A percentile compares a stretch with the other conserved stretches of the same genome.
These are phyloP conservation scores for Propithecus deckenii DNA, from an alignment of 2,797 vertebrate species.

Conservation along the genomic window DNA sequence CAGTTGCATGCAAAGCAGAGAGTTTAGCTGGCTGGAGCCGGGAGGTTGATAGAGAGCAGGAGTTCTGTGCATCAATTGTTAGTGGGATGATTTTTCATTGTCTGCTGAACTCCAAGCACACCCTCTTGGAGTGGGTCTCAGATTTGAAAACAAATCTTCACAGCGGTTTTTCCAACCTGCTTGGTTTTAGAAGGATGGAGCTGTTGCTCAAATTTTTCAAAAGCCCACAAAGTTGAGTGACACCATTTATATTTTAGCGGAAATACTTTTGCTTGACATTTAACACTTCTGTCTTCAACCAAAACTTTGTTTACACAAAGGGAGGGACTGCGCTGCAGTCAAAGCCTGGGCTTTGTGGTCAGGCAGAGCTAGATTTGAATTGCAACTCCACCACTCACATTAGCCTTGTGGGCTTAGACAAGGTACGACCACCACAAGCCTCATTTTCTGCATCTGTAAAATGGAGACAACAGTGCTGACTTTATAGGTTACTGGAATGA, in stretches of 20 bases:
- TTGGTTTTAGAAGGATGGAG: conserved; percentile 66
- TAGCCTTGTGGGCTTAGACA: background rate
- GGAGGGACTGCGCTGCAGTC: background rate
- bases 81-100: conserved; percentile 69
- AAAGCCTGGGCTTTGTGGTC: background rate
- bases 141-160: conserved; percentile 68
- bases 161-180: conserved; percentile 39
- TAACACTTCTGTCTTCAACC: background rate
- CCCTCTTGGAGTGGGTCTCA: conserved; percentile 52
- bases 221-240: conserved; percentile 22
- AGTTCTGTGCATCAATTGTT: background rate
- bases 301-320: background rate
- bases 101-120: conserved; percentile 57
- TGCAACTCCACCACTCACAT: background rate
- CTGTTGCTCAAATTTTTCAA: conserved; percentile 59
- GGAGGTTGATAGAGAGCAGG: conserved; percentile 58
- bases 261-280: conserved; percentile 1
- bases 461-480: background rate
- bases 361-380: background rate
- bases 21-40: conserved; percentile 37
- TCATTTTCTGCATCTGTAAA: background rate
- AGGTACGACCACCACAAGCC: background rate
- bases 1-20: conserved; percentile 74
- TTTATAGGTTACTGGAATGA: background rate
- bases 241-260: background rate